Evolutionary conservation across 2,113 vertebrate species (phyloP).

Genomic region (Ptilorrhoa leucosticta): DNA sequence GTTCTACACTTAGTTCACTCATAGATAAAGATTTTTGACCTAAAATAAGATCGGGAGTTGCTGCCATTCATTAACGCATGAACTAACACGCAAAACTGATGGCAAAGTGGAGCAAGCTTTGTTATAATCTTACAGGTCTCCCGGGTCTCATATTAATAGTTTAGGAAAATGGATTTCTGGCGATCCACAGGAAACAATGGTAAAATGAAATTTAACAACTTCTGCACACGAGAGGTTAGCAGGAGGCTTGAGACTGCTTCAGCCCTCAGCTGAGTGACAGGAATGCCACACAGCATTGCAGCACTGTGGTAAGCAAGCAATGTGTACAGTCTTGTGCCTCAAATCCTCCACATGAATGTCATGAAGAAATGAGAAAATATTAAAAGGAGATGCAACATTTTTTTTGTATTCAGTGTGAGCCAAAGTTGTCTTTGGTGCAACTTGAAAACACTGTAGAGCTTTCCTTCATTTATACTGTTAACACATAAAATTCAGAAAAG

Average conservation of each 20-base stretch:
- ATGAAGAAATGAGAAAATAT: not conserved
- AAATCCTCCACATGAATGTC: not conserved
- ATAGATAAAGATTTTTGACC: not conserved
- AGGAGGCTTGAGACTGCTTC: not conserved
- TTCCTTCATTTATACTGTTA: not conserved
- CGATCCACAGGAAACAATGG: fast-evolving
- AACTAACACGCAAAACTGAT: not conserved
- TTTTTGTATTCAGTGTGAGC: not conserved
- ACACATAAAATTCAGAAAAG: not conserved
- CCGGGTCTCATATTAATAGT: not conserved
- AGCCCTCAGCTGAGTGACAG: not conserved
- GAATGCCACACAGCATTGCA: not conserved
- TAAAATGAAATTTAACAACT: not conserved
- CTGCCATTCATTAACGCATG: not conserved
- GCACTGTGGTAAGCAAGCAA: not conserved
- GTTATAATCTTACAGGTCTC: not conserved
- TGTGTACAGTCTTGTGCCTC: fast-evolving
- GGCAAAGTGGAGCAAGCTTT: not conserved
- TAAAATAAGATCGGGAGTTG: not conserved
- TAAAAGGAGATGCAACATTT: not conserved
- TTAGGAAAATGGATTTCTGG: not conserved
- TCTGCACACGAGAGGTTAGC: not conserved
- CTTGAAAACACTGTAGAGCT: not conserved
- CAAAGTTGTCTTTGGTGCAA: not conserved
- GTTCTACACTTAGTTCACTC: not conserved